Evolutionary conservation across 2,113 vertebrate species (phyloP).

Genomic region (Oriolus oriolus): DNA sequence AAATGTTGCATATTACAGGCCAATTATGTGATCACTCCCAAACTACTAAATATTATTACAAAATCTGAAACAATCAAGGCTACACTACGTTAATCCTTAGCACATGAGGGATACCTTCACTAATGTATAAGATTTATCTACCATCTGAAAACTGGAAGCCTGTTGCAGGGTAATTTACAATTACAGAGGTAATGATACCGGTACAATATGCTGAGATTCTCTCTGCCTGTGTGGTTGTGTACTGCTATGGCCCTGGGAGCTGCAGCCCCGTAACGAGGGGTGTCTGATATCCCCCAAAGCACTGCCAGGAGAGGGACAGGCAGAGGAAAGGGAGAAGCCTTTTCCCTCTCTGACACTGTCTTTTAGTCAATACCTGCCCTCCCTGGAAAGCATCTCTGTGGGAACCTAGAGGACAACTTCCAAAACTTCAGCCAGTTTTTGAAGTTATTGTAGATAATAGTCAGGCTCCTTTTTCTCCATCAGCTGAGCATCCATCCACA

Average conservation of each 20-base stretch:
- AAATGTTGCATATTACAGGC: neutral
- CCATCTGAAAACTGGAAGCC: neutral
- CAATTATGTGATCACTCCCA: neutral
- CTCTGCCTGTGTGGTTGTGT: neutral
- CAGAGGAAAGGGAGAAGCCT: neutral
- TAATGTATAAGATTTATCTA: neutral
- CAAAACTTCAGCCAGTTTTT: neutral
- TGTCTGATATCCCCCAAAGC: accelerated
- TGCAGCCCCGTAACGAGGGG: accelerated
- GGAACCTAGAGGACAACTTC: neutral
- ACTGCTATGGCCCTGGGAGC: neutral
- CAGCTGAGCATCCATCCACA: neutral
- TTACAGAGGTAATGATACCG: neutral
- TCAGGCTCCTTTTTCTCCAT: neutral
- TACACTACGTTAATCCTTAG: neutral
- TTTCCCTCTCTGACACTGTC: neutral
- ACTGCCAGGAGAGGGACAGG: neutral
- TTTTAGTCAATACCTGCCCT: neutral
- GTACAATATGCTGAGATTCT: neutral
- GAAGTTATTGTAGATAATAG: neutral
- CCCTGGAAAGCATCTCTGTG: neutral
- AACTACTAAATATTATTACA: neutral
- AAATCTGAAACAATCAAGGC: neutral
- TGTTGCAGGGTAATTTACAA: neutral
- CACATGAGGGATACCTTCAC: neutral